Base-by-base conservation (phyloP, 1,140 invertebrate species). In the Hycleus cichorii region DNA sequence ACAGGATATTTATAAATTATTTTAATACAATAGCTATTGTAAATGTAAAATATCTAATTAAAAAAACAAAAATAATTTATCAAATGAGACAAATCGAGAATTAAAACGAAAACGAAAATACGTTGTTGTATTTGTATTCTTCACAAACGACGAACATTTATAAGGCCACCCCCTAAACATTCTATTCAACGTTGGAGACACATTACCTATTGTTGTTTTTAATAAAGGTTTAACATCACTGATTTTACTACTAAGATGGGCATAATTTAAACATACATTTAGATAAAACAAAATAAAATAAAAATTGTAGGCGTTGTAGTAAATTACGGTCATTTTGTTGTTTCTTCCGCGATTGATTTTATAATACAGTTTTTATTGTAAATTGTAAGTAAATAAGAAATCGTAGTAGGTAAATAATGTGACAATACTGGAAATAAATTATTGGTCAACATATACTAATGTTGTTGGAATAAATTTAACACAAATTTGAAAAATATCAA, bases 151-250 rank as follows among this genome's bases (percentile, higher is more conserved):
- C 51, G 61, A 57, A 58, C 61, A 57, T 63, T 63, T 63, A 57
- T 59, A 48, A 63, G 57, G 46, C 57, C 52, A 59, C 61, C 61
- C 60, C 53, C 58, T 53, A 53, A 53, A 53, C 51, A 53, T 53
- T 53, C 51, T 53, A 53, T 53, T 63, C 58, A 58, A 60, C 45
- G 47, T 39, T 44, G 45, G 52, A 60, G 58, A 63, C 61, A 59
- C 58, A 63, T 60, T 60, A 63, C 58, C 61, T 32, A 63, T 63
- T 63, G 61, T 63, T 59, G 61, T 63, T 48, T 43, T 59, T 63
- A 56, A 57, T 63, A 63, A 59, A 59, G 51, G 60, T 55, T 52
- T 57, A 50, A 56, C 56, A 59, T 63, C 59, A 63, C 57, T 62
- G 39, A 25, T 10, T 49, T 49, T 51, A 40, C 51, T 32, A 53